phyloP scores from a whole-genome alignment of 2,113 vertebrate species.

The Pseudonaja textilis region DNA sequence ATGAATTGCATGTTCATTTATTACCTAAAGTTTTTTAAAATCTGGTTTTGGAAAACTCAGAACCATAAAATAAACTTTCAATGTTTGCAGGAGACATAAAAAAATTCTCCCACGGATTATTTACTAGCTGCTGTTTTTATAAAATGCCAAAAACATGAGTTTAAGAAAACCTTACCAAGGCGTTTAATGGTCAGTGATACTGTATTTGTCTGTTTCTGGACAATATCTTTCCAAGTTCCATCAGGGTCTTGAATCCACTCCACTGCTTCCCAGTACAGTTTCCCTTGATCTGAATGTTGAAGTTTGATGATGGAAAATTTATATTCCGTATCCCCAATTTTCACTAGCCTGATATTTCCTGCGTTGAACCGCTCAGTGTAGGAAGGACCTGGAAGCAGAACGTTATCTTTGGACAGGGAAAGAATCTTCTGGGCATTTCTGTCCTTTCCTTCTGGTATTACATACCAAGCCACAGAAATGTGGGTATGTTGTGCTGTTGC shows the following conservation, averaged over 20 bases:
- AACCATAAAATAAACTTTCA: neutral
- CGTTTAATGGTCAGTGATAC: conserved; percentile 35
- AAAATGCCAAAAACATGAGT: neutral
- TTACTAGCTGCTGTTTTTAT: neutral
- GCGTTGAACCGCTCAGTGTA: conserved; percentile 72
- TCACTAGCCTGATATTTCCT: conserved; percentile 73
- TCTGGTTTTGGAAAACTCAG: neutral
- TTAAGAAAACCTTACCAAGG: conserved; percentile 51
- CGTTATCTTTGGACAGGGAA: conserved; percentile 81
- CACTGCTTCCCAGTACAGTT: conserved; percentile 76
- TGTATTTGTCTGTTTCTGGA: conserved; percentile 62
- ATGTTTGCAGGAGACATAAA: neutral
- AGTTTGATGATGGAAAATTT: conserved; percentile 68
- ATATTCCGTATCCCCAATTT: conserved; percentile 72
- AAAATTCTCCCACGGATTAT: neutral
- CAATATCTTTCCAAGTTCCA: conserved; percentile 78
- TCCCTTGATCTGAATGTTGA: conserved; percentile 74
- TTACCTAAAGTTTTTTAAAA: neutral
- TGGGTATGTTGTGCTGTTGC: conserved; percentile 88
- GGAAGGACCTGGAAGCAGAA: conserved; percentile 70
- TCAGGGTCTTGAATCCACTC: conserved; percentile 93
- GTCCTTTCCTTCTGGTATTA: conserved; percentile 44
- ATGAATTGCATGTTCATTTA: neutral
- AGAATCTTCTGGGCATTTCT: conserved; percentile 60
- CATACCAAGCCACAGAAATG: conserved; percentile 83